Conservation (phyloP, 1,140 invertebrate genomes). For the Phymorhynchus buccinoides region DNA sequence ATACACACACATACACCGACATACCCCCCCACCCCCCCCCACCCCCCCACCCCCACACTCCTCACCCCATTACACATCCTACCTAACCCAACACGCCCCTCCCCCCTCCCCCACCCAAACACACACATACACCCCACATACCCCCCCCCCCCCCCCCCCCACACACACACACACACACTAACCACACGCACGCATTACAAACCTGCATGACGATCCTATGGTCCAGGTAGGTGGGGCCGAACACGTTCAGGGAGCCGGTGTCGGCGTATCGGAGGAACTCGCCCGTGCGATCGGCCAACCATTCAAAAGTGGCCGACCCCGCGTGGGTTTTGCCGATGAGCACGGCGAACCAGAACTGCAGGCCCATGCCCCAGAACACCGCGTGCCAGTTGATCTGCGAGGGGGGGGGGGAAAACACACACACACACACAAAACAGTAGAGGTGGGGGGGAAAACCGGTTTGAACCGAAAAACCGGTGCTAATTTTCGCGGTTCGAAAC, state of each 20-base stretch:
- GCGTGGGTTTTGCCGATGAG: slow-evolving; percentile 87
- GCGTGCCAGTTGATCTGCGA: slow-evolving; percentile 21
- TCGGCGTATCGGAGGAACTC: slow-evolving; percentile 85
- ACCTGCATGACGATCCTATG: slow-evolving; percentile 41
- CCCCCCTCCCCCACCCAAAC: background rate
- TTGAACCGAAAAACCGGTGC: no score
- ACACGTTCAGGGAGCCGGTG: slow-evolving; percentile 88
- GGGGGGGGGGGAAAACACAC: background rate
- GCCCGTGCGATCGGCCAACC: slow-evolving; percentile 82
- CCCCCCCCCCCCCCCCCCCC: no score
- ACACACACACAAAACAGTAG: no score
- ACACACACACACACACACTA: no score
- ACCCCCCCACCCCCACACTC: background rate
- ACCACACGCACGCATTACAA: slow-evolving; percentile 43
- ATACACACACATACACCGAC: no score
- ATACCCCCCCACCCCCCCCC: no score
- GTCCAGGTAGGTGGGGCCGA: slow-evolving; percentile 77
- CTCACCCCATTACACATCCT: background rate
- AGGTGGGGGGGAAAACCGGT: no score
- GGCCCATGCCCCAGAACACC: slow-evolving; percentile 3
- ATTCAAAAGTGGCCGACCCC: slow-evolving; percentile 85
- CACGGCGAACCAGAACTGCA: slow-evolving; percentile 90
- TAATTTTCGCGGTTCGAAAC: no score
- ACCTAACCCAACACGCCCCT: background rate
- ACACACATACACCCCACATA: slow-evolving; percentile 82